These are phyloP conservation scores for Halisarca cf. caerulea DNA, from an alignment of 37 sponge, comb jelly and placozoan genomes.

Conservation along the genomic window DNA sequence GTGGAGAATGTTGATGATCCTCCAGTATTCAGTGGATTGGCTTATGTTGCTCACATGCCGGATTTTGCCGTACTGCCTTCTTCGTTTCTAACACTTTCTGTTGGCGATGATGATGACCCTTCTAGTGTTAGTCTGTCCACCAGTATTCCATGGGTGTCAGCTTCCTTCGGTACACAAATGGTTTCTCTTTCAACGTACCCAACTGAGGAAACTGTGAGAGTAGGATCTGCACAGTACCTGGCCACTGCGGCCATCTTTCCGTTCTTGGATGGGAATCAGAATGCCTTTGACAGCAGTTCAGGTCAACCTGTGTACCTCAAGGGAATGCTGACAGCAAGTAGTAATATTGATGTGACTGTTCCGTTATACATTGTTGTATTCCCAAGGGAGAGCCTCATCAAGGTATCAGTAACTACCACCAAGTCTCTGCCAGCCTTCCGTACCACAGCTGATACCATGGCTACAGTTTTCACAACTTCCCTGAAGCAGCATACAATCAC, in stretches of 20 bases:
- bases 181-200: neutral
- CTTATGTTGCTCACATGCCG: neutral
- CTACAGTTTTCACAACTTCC: neutral
- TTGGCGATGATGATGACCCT: constrained; percentile 11
- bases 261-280: neutral
- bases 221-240: neutral
- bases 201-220: too few relatives aligned
- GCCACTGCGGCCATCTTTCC: neutral
- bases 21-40: neutral
- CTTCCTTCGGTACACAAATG: neutral
- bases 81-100: neutral
- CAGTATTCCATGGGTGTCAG: neutral
- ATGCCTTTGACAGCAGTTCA: neutral
- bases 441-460: neutral
- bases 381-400: neutral
- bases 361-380: constrained; percentile 4
- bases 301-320: neutral
- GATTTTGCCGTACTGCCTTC: neutral
- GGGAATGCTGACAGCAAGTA: neutral
- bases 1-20: neutral
- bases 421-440: neutral
- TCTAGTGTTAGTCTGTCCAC: neutral
- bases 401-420: neutral
- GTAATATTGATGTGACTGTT: neutral
- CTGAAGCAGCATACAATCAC: neutral